Base-by-base conservation (phyloP, 2,113 vertebrate genomes). In the Arvicanthis niloticus region DNA sequence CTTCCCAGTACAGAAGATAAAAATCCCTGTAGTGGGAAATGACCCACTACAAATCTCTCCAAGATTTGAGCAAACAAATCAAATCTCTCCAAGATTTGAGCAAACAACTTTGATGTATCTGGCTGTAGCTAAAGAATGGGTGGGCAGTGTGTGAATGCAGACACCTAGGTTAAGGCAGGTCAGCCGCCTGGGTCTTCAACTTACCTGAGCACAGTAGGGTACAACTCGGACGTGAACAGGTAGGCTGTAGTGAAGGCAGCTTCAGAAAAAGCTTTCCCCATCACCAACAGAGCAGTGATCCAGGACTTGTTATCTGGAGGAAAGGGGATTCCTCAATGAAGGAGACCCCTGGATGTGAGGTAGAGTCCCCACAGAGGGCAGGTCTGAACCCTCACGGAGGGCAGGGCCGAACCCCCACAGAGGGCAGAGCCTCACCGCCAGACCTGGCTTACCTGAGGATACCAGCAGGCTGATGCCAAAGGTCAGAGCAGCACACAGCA, bases 191-290 rank as follows among this genome's bases (percentile, higher is more conserved):
- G 65, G 13, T 24, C 58, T 56, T 58, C 6, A 29, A 88, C 99
- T 99, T 98, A 99, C 99, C 99, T 99, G 80, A 99, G 95, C 11
- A 99, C 98, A 0, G 99, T 99, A 9, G 99, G 99, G 91, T 98
- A 99, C 72, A 99, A 98, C 97, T 99, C 99, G 0, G 99, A 99
- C 58, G 98, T 99, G 96, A 99, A 99, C 89, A 99, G 96, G 94
- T 97, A 98, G 81, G 98, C 42, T 0, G 98, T 99, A 17, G 98
- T 98, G 98, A 99, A 99, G 2, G 99, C 98, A 22, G 98, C 98
- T 96, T 99, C 98, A 31, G 99, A 99, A 97, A 98, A 99, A 9
- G 98, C 98, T 97, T 99, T 99, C 89, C 98, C 99, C 48, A 98
- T 21, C 51, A 99, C 24, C 0, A 98, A 99, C 51, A 99, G 94